phyloP scores from a whole-genome alignment of 1,140 invertebrate species.

The Hesperophylax magnus region DNA sequence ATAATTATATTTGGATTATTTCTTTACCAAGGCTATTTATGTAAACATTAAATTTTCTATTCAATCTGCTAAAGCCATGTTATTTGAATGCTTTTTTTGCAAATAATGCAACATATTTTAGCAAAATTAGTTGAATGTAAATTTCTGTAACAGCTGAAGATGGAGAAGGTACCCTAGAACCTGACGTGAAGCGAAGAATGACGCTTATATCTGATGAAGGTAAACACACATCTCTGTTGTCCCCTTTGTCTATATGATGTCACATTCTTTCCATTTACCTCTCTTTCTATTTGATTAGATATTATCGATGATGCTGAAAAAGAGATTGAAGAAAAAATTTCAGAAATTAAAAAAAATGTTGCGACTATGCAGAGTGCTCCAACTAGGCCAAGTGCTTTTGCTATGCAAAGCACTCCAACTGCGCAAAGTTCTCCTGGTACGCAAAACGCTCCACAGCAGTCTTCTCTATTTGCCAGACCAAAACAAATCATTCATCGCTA shows the following conservation, averaged over 20 bases:
- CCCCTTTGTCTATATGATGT: not conserved
- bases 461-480: conserved; percentile 37
- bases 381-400: too few species aligned
- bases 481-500: conserved; percentile 48
- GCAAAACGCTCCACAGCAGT: not conserved
- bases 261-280: not conserved
- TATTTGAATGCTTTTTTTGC: not conserved
- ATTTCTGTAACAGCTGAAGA: conserved; percentile 51
- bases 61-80: too few species aligned
- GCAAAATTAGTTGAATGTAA: not conserved
- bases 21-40: too few species aligned
- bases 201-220: conserved; percentile 52
- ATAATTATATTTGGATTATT: too few species aligned
- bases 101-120: not conserved
- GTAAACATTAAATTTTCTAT: too few species aligned
- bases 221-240: conserved; percentile 5
- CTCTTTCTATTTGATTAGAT: conserved; percentile 13
- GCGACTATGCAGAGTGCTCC: conserved; percentile 6
- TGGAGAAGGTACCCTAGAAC: conserved; percentile 62
- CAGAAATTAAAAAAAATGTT: conserved; percentile 24
- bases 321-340: conserved; percentile 45
- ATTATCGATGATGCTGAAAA: conserved; percentile 46
- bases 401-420: too few species aligned
- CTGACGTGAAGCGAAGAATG: conserved; percentile 48
- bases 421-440: too few species aligned